Percentiles rank a stretch among this genome's conserved stretches.
Conservation (phyloP, 1,140 invertebrate genomes). For the Stenopsyche tienmushanensis region DNA sequence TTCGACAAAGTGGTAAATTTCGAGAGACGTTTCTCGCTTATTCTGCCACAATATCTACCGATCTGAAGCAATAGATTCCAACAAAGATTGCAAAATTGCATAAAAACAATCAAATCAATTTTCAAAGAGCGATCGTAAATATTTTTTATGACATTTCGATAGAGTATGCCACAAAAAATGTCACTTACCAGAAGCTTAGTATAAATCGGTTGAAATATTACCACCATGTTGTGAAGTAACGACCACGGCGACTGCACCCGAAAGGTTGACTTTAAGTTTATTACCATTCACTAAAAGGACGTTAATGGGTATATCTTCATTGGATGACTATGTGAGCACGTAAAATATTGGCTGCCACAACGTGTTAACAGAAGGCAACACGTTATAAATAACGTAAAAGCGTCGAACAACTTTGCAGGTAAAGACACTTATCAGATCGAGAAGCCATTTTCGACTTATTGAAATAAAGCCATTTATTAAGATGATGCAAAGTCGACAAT, state of each 20-base stretch:
- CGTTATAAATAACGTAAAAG: conserved; percentile 16
- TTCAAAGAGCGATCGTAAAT: too few relatives aligned
- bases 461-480: too few relatives aligned
- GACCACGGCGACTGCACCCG: neutral
- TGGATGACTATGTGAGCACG: conserved; percentile 7
- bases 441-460: neutral
- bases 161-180: too few relatives aligned
- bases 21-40: too few relatives aligned
- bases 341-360: conserved; percentile 17
- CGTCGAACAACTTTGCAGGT: conserved; percentile 10
- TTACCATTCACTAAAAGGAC: conserved; percentile 20
- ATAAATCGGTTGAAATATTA: conserved; percentile 3
- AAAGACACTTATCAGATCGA: conserved; percentile 14
- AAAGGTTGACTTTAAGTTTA: conserved; percentile 21
- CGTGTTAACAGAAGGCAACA: conserved; percentile 10
- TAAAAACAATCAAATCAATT: too few relatives aligned
- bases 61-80: too few relatives aligned
- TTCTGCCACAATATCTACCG: too few relatives aligned
- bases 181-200: too few relatives aligned
- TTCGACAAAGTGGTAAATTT: too few relatives aligned
- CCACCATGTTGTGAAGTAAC: conserved; percentile 4
- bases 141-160: too few relatives aligned
- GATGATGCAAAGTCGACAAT: too few relatives aligned
- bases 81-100: too few relatives aligned
- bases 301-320: conserved; percentile 21